phyloP scores from a whole-genome alignment of 2,113 vertebrate species.

The Riparia riparia region DNA sequence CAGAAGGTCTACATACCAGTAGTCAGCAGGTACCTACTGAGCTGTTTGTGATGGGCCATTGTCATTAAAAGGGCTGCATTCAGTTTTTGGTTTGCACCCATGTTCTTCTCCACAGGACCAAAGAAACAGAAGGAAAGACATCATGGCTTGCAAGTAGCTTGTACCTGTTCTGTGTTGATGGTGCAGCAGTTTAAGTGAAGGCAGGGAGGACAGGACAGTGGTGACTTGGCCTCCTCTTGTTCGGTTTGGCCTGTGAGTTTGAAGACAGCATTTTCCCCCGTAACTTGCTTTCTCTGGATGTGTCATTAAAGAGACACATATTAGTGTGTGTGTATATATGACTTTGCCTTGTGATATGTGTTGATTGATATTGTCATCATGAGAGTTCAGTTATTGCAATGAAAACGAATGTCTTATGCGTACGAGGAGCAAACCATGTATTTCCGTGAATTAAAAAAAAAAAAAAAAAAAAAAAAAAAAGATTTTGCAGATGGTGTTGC shows the following conservation, averaged over 20 bases:
- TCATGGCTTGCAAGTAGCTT: neutral
- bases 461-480: neutral
- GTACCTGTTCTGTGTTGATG: neutral
- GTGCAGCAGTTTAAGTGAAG: neutral
- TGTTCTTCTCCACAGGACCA: neutral
- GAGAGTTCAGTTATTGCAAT: neutral
- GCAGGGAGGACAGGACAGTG: neutral
- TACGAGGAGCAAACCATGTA: neutral
- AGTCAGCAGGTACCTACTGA: neutral
- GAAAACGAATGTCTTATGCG: neutral
- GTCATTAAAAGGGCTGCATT: neutral
- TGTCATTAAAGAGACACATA: neutral
- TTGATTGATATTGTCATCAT: slow-evolving; percentile 19
- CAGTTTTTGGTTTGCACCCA: neutral
- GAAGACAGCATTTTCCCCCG: neutral
- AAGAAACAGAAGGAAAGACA: neutral
- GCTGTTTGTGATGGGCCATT: neutral
- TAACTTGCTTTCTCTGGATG: neutral
- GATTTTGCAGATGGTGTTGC: slow-evolving; percentile 5
- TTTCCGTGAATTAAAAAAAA: neutral
- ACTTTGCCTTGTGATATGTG: neutral
- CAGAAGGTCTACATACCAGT: neutral
- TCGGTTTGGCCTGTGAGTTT: neutral
- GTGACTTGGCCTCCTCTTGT: neutral
- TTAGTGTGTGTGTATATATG: neutral